Evolutionary conservation across 1,140 invertebrate species (phyloP).

Genomic region (Homarus americanus): DNA sequence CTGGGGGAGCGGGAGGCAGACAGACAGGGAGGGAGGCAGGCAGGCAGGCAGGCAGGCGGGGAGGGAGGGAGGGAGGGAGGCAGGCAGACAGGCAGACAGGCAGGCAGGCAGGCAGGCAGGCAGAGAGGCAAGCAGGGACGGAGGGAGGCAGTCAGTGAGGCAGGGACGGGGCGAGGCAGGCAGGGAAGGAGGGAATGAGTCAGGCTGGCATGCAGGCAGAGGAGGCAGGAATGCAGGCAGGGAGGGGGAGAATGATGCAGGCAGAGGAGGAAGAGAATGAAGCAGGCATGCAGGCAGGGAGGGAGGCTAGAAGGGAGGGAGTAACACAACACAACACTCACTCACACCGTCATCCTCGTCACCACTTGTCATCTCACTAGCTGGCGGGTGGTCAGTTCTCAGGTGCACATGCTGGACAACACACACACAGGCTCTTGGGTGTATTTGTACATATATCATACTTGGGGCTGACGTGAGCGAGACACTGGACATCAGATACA

Average conservation of each 20-base stretch:
- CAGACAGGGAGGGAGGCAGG: neutral
- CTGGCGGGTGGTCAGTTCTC: too few relatives aligned
- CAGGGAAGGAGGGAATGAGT: neutral
- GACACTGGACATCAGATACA: too few relatives aligned
- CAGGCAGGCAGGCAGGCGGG: too few relatives aligned
- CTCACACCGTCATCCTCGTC: too few relatives aligned
- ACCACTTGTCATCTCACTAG: too few relatives aligned
- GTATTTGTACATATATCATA: too few relatives aligned
- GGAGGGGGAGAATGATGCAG: neutral
- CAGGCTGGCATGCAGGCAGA: neutral
- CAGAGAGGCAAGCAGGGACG: neutral
- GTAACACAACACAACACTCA: neutral
- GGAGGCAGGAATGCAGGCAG: neutral
- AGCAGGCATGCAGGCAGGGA: neutral
- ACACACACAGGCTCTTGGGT: too few relatives aligned
- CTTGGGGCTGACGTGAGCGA: too few relatives aligned
- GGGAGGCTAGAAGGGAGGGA: neutral
- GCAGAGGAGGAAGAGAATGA: neutral
- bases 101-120: neutral
- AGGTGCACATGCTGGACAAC: too few relatives aligned
- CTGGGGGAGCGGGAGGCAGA: neutral
- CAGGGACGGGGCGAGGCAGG: neutral
- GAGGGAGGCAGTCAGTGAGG: neutral
- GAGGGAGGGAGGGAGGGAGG: neutral
- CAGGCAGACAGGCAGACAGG: neutral